Evolutionary conservation across 2,888 invertebrate species (phyloP), one percentile per base, ranked within the genome.

Genomic region (Elmis aenea): DNA sequence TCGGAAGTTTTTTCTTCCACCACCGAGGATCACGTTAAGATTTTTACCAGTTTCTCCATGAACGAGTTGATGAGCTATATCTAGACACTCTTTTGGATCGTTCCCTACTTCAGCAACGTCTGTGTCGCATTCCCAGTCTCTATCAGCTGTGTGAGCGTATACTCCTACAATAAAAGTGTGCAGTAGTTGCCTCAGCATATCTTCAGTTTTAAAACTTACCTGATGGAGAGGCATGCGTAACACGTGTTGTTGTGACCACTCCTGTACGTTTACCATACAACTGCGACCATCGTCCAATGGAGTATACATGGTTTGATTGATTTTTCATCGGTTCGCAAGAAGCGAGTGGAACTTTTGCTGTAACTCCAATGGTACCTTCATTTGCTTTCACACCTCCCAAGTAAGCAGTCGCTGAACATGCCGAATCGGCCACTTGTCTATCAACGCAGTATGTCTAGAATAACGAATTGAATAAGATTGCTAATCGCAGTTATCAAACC

Each of bases 341-440:
- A 0, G 75, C 73, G 1, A 76, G 68, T 20, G 64, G 64, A 0
- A 84, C 85, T 0, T 74, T 72, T 0, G 75, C 84, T 14, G 79
- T 81, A 0, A 89, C 75, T 0, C 90, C 89, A 10, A 89, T 72
- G 0, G 86, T 85, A 2, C 81, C 83, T 48, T 76, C 74, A 59
- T 86, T 87, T 3, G 77, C 81, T 66, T 90, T 90, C 0, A 86
- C 80, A 0, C 90, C 90, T 9, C 78, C 72, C 23, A 88, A 66
- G 57, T 84, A 86, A 0, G 89, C 87, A 0, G 89, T 90, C 0
- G 85, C 83, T 2, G 86, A 82, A 55, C 83, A 85, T 0, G 90
- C 89, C 0, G 88, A 89, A 58, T 91, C 91, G 0, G 88, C 78
- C 0, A 86, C 85, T 59, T 85, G 81, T 26, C 71, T 69, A 55